Evolutionary conservation across 30 jellyfish, hydroid and myxozoan species (phyloP), one percentile per base, ranked within the genome.

Genomic region (Chironex yamaguchii): DNA sequence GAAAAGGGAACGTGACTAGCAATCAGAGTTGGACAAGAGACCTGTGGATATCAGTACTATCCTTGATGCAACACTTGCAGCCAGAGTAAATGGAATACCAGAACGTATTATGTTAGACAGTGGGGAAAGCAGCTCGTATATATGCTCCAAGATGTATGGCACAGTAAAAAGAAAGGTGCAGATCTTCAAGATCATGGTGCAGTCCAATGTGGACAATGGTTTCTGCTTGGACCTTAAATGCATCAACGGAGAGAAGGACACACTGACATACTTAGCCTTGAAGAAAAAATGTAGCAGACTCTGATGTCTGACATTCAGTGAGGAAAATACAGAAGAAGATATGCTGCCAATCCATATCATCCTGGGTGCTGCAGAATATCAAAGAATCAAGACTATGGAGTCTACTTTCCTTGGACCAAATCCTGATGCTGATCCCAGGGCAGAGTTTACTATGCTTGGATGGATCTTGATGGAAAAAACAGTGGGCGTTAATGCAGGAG

Each of bases 391-490:
- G 68, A 29, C 79, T 22, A 82, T 86, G 21, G 87, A 82, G 87
- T 86, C 85, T 28, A 52, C 68, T 58, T 80, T 82, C 23, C 71
- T 82, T 33, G 92, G 92, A 36, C 92, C 85, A 13, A 82, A 82
- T 62, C 92, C 80, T 29, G 92, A 82, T 54, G 34, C 35, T 29
- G 92, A 82, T 67, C 92, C 92, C 58, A 81, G 92, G 30, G 92
- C 90, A 21, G 90, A 79, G 48, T 65, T 79, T 68, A 63, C 90
- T 66, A 79, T 82, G 92, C 86, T 82, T 49, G 86, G 92, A 34
- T 82, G 86, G 86, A 82, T 80, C 21, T 34, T 82, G 80, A 26
- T 70, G 68, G 86, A 80, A 68, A 70, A 28, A 50, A 67, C 86
- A 67, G 85, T 52, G 50, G 69, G 84, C 35, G 31, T 32, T 48